Evolutionary conservation across 2,888 invertebrate genomes (phyloP).

Genomic region (Alloplasta piceator): DNA sequence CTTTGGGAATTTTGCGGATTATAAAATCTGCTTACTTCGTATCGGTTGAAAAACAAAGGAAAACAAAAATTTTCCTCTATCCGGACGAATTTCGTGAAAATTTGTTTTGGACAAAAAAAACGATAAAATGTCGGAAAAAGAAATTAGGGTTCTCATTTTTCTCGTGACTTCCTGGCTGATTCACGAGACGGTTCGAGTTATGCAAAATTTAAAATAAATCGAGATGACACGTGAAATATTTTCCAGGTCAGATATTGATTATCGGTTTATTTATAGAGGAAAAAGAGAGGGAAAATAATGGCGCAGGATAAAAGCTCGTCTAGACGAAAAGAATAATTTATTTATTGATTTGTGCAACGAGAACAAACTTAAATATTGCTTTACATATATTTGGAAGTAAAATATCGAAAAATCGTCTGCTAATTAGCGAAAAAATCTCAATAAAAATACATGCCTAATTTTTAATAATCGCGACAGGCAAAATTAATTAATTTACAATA

Average conservation of each 20-base stretch:
- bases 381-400: not conserved
- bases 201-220: conserved; percentile 56
- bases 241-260: conserved; percentile 19
- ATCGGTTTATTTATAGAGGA: conserved; percentile 1
- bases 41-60: too few relatives aligned
- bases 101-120: conserved; percentile 3
- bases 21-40: too few relatives aligned
- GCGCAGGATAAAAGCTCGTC: not conserved
- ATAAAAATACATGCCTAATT: conserved; percentile 9
- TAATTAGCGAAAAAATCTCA: conserved; percentile 1
- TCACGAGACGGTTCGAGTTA: conserved; percentile 73
- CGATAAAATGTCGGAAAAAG: conserved; percentile 67
- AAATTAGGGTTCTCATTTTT: conserved; percentile 71
- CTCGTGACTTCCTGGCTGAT: conserved; percentile 76
- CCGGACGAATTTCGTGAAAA: too few relatives aligned
- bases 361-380: conserved; percentile 18
- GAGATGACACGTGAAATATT: not conserved
- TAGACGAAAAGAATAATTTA: conserved; percentile 57
- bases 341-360: conserved; percentile 27
- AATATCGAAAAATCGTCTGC: not conserved
- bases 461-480: conserved; percentile 20
- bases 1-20: too few relatives aligned
- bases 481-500: conserved; percentile 5
- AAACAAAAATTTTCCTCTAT: too few relatives aligned
- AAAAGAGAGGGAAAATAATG: not conserved